Base-by-base conservation (phyloP, 2,888 invertebrate species). In the Argyresthia albistria region DNA sequence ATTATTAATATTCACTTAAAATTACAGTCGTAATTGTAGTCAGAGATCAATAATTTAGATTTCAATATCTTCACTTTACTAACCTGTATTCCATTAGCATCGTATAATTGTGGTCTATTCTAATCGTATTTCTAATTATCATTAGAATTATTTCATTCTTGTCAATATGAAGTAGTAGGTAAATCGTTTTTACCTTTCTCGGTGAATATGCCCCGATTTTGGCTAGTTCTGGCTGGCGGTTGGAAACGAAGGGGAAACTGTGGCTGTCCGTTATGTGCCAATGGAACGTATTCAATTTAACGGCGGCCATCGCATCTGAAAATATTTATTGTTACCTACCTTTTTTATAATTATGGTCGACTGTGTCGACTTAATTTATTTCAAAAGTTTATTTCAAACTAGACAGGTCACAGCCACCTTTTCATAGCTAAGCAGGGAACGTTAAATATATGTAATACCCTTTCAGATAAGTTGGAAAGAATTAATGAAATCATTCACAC, bases 181-280 rank as follows among this genome's bases (percentile, higher is more conserved):
- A 39, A 3, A 6, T 4, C 8, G 14, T 14, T 11, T 36, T 36
- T 55, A 92, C 90, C 80, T 95, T 93, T 0, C 89, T 88, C 46
- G 93, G 90, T 0, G 93, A 89, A 66, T 95, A 94, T 6, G 97
- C 94, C 1, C 98, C 98, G 14, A 92, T 89, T 59, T 90, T 90
- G 4, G 92, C 87, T 10, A 96, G 73, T 47, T 93, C 87, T 0
- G 95, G 95, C 57, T 90, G 89, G n/a, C 91, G 90, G 63, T 89
- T 89, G 0, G 94, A 91, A 54, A 93, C 93, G 65, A 96, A 93
- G 0, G 98, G 98, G 72, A 98, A 98, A 62, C 97, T 97, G 59
- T 97, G 97, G 14, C 95, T 94, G 77, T 98, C 98, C 0, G 95
- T 95, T 52, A 96, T 94, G 66, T 96, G 95, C 97, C 97, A 98